These are phyloP conservation scores for Pandemis cinnamomeana DNA, from an alignment of 2,888 invertebrate genomes.

Conservation along the genomic window DNA sequence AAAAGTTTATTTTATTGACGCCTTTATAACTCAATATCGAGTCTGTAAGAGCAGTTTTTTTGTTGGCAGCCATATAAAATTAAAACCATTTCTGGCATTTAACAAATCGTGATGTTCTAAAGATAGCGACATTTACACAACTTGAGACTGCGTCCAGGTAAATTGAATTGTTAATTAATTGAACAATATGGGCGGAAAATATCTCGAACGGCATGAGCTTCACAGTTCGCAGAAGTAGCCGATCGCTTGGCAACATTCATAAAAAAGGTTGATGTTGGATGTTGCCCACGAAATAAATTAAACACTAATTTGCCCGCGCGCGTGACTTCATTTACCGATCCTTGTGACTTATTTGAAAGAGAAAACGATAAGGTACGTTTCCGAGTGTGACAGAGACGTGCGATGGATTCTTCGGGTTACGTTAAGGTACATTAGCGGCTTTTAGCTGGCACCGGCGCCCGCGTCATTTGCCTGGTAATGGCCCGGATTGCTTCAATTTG, in stretches of 20 bases:
- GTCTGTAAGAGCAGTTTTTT: slow-evolving; percentile 23
- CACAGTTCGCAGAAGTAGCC: slow-evolving; percentile 21
- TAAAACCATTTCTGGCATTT: slow-evolving; percentile 21
- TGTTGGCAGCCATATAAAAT: slow-evolving; percentile 22
- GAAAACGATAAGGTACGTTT: slow-evolving; percentile 48
- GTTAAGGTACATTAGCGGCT: slow-evolving; percentile 72
- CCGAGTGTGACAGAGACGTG: slow-evolving; percentile 53
- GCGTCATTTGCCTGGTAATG: slow-evolving; percentile 76
- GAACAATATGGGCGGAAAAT: not conserved
- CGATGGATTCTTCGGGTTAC: slow-evolving; percentile 55
- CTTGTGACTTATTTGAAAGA: slow-evolving; percentile 57
- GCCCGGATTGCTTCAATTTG: slow-evolving; percentile 73
- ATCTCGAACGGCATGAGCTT: slow-evolving; percentile 11
- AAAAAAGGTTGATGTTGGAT: not conserved
- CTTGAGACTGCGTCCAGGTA: not conserved
- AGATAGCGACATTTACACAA: slow-evolving; percentile 15
- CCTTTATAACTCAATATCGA: slow-evolving; percentile 45
- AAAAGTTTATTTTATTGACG: slow-evolving; percentile 58
- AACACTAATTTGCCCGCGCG: slow-evolving; percentile 65
- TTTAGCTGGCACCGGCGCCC: slow-evolving; percentile 66
- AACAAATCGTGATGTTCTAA: slow-evolving; percentile 24
- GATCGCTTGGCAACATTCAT: slow-evolving; percentile 1
- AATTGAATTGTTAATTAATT: slow-evolving; percentile 5
- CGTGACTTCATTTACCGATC: slow-evolving; percentile 70
- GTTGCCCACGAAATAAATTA: slow-evolving; percentile 38